phyloP scores from a whole-genome alignment of 2,113 vertebrate genomes.

The Aegithalos caudatus region DNA sequence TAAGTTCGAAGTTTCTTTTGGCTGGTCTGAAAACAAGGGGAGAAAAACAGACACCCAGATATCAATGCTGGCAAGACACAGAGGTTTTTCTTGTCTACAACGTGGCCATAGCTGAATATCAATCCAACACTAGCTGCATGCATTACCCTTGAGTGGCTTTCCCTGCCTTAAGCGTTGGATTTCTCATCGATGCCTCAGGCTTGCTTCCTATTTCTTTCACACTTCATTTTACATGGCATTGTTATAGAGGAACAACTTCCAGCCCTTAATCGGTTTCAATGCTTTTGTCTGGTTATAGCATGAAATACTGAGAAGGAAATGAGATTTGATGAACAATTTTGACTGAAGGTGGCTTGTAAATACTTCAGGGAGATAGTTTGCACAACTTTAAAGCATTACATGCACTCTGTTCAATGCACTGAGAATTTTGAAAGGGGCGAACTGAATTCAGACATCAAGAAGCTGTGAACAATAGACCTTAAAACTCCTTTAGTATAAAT shows the following conservation, averaged over 20 bases:
- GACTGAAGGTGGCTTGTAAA: not conserved
- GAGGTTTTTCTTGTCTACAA: not conserved
- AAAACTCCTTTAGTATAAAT: not conserved
- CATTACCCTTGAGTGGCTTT: not conserved
- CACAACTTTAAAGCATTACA: not conserved
- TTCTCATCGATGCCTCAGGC: accelerated
- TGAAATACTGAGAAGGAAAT: not conserved
- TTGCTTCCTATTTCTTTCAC: not conserved
- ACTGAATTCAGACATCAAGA: not conserved
- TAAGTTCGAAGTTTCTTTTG: not conserved
- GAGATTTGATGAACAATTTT: not conserved
- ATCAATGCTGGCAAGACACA: not conserved
- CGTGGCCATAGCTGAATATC: not conserved
- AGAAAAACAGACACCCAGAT: not conserved
- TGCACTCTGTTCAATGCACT: not conserved
- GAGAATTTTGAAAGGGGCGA: not conserved
- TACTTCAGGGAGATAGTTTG: not conserved
- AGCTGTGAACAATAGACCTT: not conserved
- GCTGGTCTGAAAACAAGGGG: not conserved
- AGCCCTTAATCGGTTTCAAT: not conserved
- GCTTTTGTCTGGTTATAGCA: not conserved
- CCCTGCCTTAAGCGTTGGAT: not conserved
- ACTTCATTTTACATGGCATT: not conserved
- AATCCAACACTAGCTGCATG: not conserved
- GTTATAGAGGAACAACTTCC: not conserved